A percentile compares a stretch with the other conserved stretches of the same genome.
Conservation (phyloP, 1,140 invertebrate species). For the Drosophila punjabiensis region DNA sequence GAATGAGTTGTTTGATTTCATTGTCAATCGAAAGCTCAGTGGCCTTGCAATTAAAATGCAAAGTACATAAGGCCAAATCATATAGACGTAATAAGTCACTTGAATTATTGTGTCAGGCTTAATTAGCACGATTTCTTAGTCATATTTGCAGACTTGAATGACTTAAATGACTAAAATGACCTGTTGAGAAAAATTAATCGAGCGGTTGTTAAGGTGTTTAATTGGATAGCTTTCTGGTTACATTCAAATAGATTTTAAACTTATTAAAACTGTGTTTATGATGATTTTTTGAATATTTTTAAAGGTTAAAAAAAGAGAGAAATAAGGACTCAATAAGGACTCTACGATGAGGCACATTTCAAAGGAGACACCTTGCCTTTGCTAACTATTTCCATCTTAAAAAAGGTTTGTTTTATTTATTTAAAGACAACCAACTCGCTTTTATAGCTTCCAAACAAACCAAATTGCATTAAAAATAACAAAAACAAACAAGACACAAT, state of each 20-base stretch:
- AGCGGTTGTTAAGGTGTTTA: not conserved
- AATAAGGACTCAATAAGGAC: too few relatives aligned
- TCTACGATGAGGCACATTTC: too few relatives aligned
- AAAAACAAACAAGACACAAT: not conserved
- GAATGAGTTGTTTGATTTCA: constrained; percentile 59
- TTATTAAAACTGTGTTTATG: not conserved
- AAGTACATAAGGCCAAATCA: constrained; percentile 16
- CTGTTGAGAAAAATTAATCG: constrained; percentile 7
- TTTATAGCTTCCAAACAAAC: not conserved
- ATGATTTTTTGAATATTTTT: not conserved
- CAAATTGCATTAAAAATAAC: not conserved
- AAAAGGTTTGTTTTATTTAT: not conserved
- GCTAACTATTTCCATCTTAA: not conserved
- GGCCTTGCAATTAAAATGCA: constrained; percentile 48
- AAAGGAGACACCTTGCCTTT: not conserved
- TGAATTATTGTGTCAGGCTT: constrained; percentile 19
- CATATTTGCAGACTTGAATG: not conserved
- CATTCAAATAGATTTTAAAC: not conserved
- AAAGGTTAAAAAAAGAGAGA: not conserved
- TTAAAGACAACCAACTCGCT: not conserved
- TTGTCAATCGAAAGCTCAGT: constrained; percentile 52
- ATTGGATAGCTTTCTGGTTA: not conserved
- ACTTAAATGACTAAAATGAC: not conserved
- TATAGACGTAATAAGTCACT: constrained; percentile 13
- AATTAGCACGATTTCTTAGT: constrained; percentile 9